Evolutionary conservation across 92 coral and sea anemone species (phyloP), one percentile per base, ranked within the genome.

Genomic region (Bergia sp.): DNA sequence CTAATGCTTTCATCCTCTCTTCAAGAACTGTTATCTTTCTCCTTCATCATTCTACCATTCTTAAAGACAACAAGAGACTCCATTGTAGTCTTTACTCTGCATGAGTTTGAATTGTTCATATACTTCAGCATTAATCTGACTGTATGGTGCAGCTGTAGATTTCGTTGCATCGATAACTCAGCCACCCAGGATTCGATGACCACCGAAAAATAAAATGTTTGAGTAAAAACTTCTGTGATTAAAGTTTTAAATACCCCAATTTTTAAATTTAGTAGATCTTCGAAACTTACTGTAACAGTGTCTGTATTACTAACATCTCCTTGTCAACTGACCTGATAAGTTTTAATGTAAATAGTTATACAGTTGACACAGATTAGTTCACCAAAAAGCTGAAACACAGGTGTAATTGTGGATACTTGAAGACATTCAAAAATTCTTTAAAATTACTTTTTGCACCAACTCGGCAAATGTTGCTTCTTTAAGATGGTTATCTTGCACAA

Each of bases 21-120:
- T 87, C 89, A 21, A 87, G 58, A 41, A 87, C 76, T 29, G 80
- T 41, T 42, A 87, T 74, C 90, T 77, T 87, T 74, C 71, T 82
- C 85, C 43, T 87, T 77, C 75, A 77, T 82, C 77, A 83, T 83
- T 38, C 58, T 86, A 18, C 89, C 73, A 23, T 37, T 42, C 69
- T 49, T 75, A 66, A 73, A 86, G 41, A 73, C 73, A 74, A 86
- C 77, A 72, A 72, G 77, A 72, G 77, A 72, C 77, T 72, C 77
- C 77, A 7, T 7, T 72, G 77, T 72, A 72, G 77, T 72, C 77
- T 72, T 72, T 72, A 72, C 77, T 72, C 77, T 72, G 77, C 77
- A 72, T 7, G 77, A 72, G 77, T 72, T 7, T 72, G 77, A 72
- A 72, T 72, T 55, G 64, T 55, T 55, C 64, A 55, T 55, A 55